These are phyloP conservation scores for Onthophagus sagittarius DNA, from an alignment of 2,888 invertebrate genomes.

Conservation along the genomic window DNA sequence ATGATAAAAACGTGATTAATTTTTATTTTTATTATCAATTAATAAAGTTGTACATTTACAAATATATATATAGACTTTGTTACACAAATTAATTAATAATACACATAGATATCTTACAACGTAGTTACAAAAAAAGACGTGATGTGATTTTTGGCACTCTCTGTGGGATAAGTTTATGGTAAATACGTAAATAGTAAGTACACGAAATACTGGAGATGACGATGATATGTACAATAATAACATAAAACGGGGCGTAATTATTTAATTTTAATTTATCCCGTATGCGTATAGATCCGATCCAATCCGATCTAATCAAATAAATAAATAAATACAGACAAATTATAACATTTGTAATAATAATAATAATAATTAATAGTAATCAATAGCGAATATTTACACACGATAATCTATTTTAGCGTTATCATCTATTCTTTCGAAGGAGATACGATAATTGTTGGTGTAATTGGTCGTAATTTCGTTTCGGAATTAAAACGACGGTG, in stretches of 20 bases:
- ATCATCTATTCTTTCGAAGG: constrained; percentile 4
- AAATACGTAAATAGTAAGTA: neutral
- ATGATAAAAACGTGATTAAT: neutral
- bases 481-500: neutral
- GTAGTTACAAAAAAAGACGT: neutral
- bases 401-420: neutral
- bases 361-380: neutral
- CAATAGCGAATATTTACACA: constrained; percentile 2
- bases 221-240: neutral
- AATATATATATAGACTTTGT: neutral
- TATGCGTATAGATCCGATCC: no score
- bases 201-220: neutral
- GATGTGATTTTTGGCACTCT: neutral
- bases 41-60: neutral
- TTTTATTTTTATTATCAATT: neutral
- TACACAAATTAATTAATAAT: neutral
- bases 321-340: constrained; percentile 2
- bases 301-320: neutral
- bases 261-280: no score
- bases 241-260: no score
- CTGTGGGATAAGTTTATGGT: neutral
- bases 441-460: constrained; percentile 3
- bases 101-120: neutral
- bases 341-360: constrained; percentile 11
- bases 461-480: neutral